Percentiles rank a stretch among this genome's conserved stretches.
These are phyloP conservation scores for Neoseiulus cucumeris DNA, from an alignment of 1,140 invertebrate species.

Conservation along the genomic window DNA sequence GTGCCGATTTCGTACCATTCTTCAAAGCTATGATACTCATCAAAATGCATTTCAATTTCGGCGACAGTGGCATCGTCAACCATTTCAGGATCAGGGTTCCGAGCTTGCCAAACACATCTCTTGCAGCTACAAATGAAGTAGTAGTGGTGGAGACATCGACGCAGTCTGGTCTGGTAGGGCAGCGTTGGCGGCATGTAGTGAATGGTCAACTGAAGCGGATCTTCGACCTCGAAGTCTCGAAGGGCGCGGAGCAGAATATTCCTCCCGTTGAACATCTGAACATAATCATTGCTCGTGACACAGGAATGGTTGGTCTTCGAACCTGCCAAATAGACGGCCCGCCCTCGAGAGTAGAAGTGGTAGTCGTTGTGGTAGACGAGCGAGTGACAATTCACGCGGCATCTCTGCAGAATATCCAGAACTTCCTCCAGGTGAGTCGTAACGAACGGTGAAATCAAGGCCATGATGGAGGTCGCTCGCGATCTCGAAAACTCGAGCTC, in stretches of 20 bases:
- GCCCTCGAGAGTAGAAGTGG: neutral
- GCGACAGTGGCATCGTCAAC: neutral
- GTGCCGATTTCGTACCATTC: neutral
- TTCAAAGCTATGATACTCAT: neutral
- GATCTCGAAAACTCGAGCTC: neutral
- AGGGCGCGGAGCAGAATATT: neutral
- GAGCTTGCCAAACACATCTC: neutral
- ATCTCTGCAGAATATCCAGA: neutral
- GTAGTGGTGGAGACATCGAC: neutral
- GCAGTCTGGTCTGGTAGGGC: neutral
- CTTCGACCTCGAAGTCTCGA: neutral
- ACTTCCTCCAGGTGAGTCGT: neutral
- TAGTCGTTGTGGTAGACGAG: neutral
- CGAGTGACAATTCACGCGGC: neutral
- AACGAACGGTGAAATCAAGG: neutral
- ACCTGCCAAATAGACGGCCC: neutral
- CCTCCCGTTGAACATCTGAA: neutral
- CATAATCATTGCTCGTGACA: neutral
- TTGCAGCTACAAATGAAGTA: slow-evolving; percentile 5
- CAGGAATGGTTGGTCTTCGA: slow-evolving; percentile 1
- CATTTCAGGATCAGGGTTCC: neutral
- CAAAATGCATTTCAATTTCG: neutral
- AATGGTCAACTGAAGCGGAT: neutral
- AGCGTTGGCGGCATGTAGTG: neutral
- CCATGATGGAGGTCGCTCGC: neutral